Evolutionary conservation across 2,888 invertebrate genomes (phyloP), one percentile per base, ranked within the genome.

Genomic region (Platynereis dumerilii): DNA sequence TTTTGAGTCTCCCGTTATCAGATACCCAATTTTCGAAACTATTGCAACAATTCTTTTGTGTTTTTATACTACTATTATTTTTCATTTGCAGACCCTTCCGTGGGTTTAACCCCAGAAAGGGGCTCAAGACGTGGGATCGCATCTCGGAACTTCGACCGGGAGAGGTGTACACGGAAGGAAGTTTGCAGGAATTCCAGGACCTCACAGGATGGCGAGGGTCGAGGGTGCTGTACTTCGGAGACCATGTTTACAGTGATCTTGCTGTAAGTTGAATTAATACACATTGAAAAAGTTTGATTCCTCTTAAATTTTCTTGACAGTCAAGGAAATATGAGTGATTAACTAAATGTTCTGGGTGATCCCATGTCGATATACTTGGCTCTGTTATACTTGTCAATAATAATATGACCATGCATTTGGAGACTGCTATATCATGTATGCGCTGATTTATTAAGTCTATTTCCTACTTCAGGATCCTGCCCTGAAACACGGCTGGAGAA

Each of bases 231-330:
- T 98, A 98, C 85, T 97, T 97, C 85, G 97, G 98, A 0, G 98
- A 98, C 86, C 98, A 98, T 86, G 96, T 97, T 0, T 97, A 96
- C 86, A 94, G 91, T 78, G 98, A 98, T 86, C 88, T 98, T 65
- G 97, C 96, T 10, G 86, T 81, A 74, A 78, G 83, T 62, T 7
- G 12, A 20, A 52, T 20, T 12, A 27, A 15, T 29, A 44, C 45
- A n/a, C n/a, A n/a, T n/a, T n/a, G n/a, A n/a, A n/a, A n/a, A n/a
- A n/a, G 27, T 27, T 56, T 7, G 26, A n/a, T 12, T 27, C 26
- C 27, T 26, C 10, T 17, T 22, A 24, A 55, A 22, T 55, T 52
- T 22, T 52, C 3, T 52, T 20, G 24, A 52, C 24, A 52, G 5
- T 3, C 34, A n/a, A n/a, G n/a, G n/a, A n/a, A n/a, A n/a, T n/a